Conservation (phyloP, 2,113 vertebrate genomes). For the Caloenas nicobarica region DNA sequence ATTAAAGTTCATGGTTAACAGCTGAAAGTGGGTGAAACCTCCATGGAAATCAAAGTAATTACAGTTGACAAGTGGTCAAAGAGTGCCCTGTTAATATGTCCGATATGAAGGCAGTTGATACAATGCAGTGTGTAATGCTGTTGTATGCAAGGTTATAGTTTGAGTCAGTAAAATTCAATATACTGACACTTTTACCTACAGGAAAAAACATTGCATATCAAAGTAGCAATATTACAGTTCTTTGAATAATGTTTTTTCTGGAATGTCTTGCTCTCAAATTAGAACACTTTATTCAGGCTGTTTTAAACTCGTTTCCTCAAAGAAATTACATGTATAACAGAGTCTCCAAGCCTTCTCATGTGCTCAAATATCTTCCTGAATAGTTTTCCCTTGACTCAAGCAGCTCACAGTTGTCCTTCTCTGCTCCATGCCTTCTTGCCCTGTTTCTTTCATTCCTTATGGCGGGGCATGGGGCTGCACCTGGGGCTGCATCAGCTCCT, state of each 20-base stretch:
- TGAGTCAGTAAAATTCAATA: neutral
- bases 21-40: conserved; percentile 18
- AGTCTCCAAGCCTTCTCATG: neutral
- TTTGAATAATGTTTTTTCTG: neutral
- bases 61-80: neutral
- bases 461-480: neutral
- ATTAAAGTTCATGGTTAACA: neutral
- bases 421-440: neutral
- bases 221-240: neutral
- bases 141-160: neutral
- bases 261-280: neutral
- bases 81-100: neutral
- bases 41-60: neutral
- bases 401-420: neutral
- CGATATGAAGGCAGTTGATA: neutral
- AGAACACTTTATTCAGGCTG: neutral
- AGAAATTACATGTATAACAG: neutral
- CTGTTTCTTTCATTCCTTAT: neutral
- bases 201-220: rapidly evolving
- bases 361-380: neutral
- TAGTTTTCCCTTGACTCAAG: neutral
- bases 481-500: neutral
- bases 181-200: neutral
- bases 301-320: neutral
- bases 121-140: neutral